Evolutionary conservation across 2,888 invertebrate species (phyloP), one percentile per base, ranked within the genome.

Genomic region (Ormyrus labotus): DNA sequence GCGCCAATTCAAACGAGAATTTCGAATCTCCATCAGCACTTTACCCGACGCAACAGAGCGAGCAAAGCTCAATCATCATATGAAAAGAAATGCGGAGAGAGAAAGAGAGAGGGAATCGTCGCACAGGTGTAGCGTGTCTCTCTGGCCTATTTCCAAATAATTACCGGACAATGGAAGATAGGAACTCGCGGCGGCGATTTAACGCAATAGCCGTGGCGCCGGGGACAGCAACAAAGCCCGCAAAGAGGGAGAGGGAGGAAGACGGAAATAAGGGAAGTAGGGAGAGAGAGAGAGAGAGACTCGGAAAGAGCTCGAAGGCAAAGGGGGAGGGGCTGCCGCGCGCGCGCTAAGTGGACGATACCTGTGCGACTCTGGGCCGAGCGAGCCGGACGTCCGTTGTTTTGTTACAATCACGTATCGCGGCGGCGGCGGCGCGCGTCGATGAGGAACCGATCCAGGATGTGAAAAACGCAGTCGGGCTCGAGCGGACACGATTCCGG

Each of bases 361-460:
- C 90, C 90, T 90, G 90, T 90, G 90, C 88, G 90, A 91, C 90
- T 90, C 88, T 87, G 85, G 84, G 87, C 76, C 67, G 13, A 51
- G 50, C 61, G 50, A 48, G 19, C 90, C 90, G 90, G 91, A 90
- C 88, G 89, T 91, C 90, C 91, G 90, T 86, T 90, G 90, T 90
- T 90, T 90, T 90, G 90, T 91, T 90, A 87, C 85, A 90, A 90
- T 91, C 90, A 90, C 90, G 90, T 83, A 83, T 81, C 81, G 74
- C 78, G 61, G 60, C 78, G 81, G 83, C 34, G 34, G 34, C 34
- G 34, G 34, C 34, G 34, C 34, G 34, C 83, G 82, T 84, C 85
- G 82, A 82, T 80, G 83, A 84, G 83, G 85, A 85, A 83, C 85
- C 86, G 84, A 87, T 85, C 85, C 89, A 90, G 90, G 90, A 90